These are phyloP conservation scores for Seriola aureovittata DNA, from an alignment of 2,113 vertebrate genomes.

Conservation along the genomic window DNA sequence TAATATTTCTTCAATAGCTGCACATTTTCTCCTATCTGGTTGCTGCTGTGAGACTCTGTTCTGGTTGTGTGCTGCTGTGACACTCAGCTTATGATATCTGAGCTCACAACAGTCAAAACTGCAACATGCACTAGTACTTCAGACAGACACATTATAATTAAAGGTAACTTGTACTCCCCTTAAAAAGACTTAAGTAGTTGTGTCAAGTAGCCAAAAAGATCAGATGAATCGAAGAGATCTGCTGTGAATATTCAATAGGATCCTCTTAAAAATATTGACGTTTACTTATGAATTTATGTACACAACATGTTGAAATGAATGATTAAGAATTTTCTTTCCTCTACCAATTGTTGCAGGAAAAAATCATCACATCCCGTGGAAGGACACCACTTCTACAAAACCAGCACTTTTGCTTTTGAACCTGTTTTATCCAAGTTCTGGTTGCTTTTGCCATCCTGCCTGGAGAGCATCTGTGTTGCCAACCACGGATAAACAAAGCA, in stretches of 20 bases:
- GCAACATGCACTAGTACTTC: background rate
- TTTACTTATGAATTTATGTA: background rate
- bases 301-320: background rate
- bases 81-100: background rate
- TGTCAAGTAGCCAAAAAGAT: background rate
- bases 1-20: background rate
- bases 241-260: background rate
- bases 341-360: conserved; percentile 68
- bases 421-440: conserved; percentile 80
- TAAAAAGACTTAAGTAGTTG: background rate
- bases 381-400: conserved; percentile 86
- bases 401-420: conserved; percentile 88
- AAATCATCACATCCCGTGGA: conserved; percentile 88
- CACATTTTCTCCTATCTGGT: background rate
- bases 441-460: conserved; percentile 74
- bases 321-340: conserved; percentile 1
- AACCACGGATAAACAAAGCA: conserved; percentile 80
- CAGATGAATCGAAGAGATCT: background rate
- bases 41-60: background rate
- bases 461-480: conserved; percentile 63
- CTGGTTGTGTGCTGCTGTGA: background rate
- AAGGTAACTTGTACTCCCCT: background rate
- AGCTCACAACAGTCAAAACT: conserved; percentile 27
- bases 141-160: conserved; percentile 25
- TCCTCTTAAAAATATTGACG: background rate